Percentiles rank a stretch among this genome's conserved stretches.
phyloP scores from a whole-genome alignment of 53 echinoderm and acorn worm species.

The Antedon mediterranea region DNA sequence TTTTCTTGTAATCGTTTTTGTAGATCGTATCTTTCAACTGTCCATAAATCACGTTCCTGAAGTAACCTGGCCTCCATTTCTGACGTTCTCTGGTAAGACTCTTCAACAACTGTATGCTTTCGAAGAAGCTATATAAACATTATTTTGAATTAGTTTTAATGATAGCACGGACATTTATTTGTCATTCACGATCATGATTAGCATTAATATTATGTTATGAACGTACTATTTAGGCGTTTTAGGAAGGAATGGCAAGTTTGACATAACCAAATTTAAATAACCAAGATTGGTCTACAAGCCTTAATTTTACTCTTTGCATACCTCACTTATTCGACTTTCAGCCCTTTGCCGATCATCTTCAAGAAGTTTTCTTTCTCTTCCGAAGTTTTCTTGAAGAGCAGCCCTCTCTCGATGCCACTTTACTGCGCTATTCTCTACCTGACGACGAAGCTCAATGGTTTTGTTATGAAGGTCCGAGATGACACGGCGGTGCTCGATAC shows the following conservation, averaged over 20 bases:
- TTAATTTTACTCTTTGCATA: too few species aligned
- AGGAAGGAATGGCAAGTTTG: too few species aligned
- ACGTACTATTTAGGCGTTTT: too few species aligned
- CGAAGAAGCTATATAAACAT: neutral
- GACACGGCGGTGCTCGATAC: constrained; percentile 70
- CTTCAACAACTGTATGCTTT: neutral
- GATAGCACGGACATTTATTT: too few species aligned
- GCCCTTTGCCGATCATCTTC: constrained; percentile 49
- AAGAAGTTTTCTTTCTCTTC: constrained; percentile 47
- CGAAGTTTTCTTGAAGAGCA: constrained; percentile 37
- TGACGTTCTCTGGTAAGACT: constrained; percentile 43
- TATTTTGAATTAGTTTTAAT: too few species aligned
- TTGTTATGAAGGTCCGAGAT: constrained; percentile 80
- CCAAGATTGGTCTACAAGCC: too few species aligned
- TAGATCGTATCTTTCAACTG: constrained; percentile 52
- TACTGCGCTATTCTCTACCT: constrained; percentile 41
- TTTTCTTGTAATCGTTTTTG: constrained; percentile 72
- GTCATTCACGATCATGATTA: too few species aligned
- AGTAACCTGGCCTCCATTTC: constrained; percentile 66
- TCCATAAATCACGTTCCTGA: constrained; percentile 66
- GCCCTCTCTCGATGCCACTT: constrained; percentile 46
- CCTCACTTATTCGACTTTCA: constrained; percentile 43
- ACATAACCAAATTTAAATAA: too few species aligned
- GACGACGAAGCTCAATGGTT: constrained; percentile 55
- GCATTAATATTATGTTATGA: too few species aligned